Percentiles rank a stretch among this genome's conserved stretches.
Evolutionary conservation across 2,888 invertebrate species (phyloP).

Genomic region (Lithophane socia): DNA sequence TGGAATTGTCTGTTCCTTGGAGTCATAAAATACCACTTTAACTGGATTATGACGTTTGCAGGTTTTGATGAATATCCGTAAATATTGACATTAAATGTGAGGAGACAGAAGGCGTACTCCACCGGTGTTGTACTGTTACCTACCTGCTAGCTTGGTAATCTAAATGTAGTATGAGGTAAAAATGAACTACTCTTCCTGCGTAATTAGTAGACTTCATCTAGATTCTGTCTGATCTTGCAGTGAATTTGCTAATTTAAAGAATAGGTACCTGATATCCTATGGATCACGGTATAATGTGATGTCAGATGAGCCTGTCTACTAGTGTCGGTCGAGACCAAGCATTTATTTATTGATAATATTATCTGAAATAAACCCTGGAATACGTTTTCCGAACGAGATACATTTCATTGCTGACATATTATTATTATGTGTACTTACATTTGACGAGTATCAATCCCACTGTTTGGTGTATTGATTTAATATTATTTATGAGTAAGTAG

Average conservation of each 20-base stretch:
- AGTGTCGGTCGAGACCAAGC: not conserved
- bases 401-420: conserved; percentile 40
- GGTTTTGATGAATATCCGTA: not conserved
- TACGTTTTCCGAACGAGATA: conserved; percentile 31
- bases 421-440: conserved; percentile 36
- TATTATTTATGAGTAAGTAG: conserved; percentile 31
- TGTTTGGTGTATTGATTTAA: conserved; percentile 37
- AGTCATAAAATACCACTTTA: not conserved
- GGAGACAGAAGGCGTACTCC: too few species aligned
- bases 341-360: not conserved
- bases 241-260: not conserved
- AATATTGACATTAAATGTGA: not conserved
- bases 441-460: conserved; percentile 38
- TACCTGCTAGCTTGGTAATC: not conserved
- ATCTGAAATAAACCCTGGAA: conserved; percentile 22
- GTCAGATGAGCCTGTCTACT: not conserved
- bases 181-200: too few species aligned
- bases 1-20: not conserved
- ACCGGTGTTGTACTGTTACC: not conserved
- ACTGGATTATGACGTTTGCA: too few species aligned
- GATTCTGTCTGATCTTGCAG: too few species aligned
- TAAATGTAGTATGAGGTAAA: not conserved
- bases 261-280: not conserved
- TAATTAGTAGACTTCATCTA: too few species aligned
- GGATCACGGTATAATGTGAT: not conserved